Evolutionary conservation across 1,140 invertebrate genomes (phyloP), one percentile per base, ranked within the genome.

Genomic region (Tribolium madens): DNA sequence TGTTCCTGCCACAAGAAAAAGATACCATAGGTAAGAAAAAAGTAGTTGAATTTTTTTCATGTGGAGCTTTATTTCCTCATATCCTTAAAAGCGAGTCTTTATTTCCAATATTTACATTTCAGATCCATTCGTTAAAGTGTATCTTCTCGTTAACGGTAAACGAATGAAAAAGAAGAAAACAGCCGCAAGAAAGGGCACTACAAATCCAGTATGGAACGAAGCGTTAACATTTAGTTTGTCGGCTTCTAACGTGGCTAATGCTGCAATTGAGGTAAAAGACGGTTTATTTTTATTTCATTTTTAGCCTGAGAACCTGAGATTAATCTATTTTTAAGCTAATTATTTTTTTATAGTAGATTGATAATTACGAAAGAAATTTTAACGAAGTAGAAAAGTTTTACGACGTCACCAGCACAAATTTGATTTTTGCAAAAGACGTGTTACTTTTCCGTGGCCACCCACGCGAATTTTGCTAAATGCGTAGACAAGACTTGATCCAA

Each of bases 151-250:
- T 73, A 95, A 95, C 80, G 95, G 95, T 15, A 95, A 93, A 81
- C 89, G 91, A 71, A 90, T 93, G n/a, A 98, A 98, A 87, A 89
- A 89, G 78, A 98, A 97, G 86, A 97, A 97, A 89, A 97, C 96
- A 83, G 94, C 94, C 18, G 93, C 95, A 57, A 92, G 95, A 74
- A 93, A 96, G 85, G 92, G 93, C 82, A 95, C 93, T 9, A 90
- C 92, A 42, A 95, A 95, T 88, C 96, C 96, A n/a, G 93, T 96
- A 5, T 98, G 97, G 94, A 97, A 98, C 85, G 96, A 98, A 86
- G 95, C 95, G 2, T 91, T 97, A 79, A 92, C 94, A 9, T 98
- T 98, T 85, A 97, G 96, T 85, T 89, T 97, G 80, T 87, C 93
- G 53, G 90, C 93, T 3, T 87, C 88, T 36, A 90, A 90, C 81